Evolutionary conservation across 2,888 invertebrate species (phyloP).

Genomic region (Adelphocoris suturalis): DNA sequence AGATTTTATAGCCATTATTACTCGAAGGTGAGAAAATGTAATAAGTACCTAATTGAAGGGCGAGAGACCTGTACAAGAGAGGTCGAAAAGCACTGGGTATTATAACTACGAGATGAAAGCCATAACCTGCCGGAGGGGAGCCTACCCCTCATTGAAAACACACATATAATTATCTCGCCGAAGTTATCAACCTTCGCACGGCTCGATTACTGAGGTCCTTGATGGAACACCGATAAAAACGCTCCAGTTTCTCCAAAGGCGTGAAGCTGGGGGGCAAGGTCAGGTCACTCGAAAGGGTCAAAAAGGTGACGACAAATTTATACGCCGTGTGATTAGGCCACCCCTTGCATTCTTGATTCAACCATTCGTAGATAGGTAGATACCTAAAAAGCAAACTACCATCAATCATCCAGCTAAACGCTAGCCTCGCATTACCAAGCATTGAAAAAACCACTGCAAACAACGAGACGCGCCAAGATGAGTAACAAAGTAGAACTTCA

Average conservation of each 20-base stretch:
- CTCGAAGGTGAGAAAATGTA: background rate
- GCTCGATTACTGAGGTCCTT: slow-evolving; percentile 44
- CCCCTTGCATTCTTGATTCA: no score
- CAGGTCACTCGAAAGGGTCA: background rate
- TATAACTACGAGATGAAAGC: slow-evolving; percentile 20
- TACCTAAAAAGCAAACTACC: no score
- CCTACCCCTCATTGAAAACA: background rate
- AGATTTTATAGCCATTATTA: background rate
- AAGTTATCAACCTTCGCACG: slow-evolving; percentile 60
- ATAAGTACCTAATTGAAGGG: background rate
- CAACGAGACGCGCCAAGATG: no score
- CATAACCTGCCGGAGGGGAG: background rate
- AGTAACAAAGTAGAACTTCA: no score
- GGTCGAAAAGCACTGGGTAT: slow-evolving; percentile 5
- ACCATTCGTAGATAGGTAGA: no score
- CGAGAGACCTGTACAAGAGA: background rate
- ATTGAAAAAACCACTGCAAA: no score
- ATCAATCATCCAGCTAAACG: no score
- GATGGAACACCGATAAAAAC: slow-evolving; percentile 40
- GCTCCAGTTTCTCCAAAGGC: slow-evolving; percentile 25
- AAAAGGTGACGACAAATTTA: background rate
- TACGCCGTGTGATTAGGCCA: background rate
- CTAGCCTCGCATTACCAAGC: no score
- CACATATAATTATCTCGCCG: slow-evolving; percentile 40
- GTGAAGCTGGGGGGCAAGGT: slow-evolving; percentile 30